Base-by-base conservation (phyloP, 2,888 invertebrate genomes). In the Theretra japonica region DNA sequence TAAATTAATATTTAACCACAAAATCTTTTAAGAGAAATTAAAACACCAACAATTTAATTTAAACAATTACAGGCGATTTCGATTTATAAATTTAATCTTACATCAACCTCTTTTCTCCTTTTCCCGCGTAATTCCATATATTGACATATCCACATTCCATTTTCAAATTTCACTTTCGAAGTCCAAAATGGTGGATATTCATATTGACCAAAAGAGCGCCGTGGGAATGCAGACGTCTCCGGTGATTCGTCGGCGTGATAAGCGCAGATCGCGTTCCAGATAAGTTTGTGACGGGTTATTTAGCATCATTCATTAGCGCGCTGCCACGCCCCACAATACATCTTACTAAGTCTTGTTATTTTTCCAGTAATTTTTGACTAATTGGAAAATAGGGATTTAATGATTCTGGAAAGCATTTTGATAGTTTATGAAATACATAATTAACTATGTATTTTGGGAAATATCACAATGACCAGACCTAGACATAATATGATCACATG, bases 221-320 rank as follows among this genome's bases (percentile, higher is more conserved):
- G 25, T 17, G 17, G 30, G 70, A 69, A 73, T 23, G 5, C 50
- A 73, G 73, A 72, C 72, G 41, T 68, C 72, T 56, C 41, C 62
- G 48, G 19, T 62, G 75, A 76, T 73, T 56, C 48, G 68, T 25
- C n/a, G 59, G 41, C 23, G 58, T 41, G 75, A 75, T 75, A 75
- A 56, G 53, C 30, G 17, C 23, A 68, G 74, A 76, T 76, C 68
- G 70, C 71, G 74, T 53, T 70, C 48, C 19, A 30, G 74, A 76
- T 76, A 76, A 53, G 59, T 70, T 73, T 73, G 69, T 60, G 73
- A 50, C 68, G 72, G 70, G 68, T 60, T 59, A 70, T 69, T 72
- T 71, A 73, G 70, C 72, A 72, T 70, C 65, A 70, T 72, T 72
- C 71, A 72, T 72, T 74, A 70, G 72, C 48, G 72, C 19, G 50